phyloP scores from a whole-genome alignment of 2,113 vertebrate genomes.

The Mystacornis crossleyi region DNA sequence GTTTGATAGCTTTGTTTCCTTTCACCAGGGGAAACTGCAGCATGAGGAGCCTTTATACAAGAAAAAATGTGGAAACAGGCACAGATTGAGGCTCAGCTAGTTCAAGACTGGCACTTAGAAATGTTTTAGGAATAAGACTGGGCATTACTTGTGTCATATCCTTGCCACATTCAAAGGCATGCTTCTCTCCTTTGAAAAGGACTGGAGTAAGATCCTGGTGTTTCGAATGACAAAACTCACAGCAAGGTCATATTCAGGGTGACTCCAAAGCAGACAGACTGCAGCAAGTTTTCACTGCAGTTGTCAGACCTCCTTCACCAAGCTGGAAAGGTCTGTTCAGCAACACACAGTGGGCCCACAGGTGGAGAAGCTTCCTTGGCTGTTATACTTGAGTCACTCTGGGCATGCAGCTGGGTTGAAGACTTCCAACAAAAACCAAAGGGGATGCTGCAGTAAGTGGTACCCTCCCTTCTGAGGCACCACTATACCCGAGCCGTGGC shows the following conservation, averaged over 20 bases:
- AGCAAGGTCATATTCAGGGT: not conserved
- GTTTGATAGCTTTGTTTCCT: not conserved
- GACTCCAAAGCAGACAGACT: not conserved
- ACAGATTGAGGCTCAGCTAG: not conserved
- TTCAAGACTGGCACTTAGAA: not conserved
- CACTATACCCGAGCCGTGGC: not conserved
- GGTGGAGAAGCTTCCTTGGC: not conserved
- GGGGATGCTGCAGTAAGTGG: not conserved
- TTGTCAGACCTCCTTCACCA: not conserved
- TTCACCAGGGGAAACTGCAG: not conserved
- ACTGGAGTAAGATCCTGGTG: not conserved
- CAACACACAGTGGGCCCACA: not conserved
- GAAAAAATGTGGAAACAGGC: not conserved
- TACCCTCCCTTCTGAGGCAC: not conserved
- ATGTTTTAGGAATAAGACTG: not conserved
- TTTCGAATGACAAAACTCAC: not conserved
- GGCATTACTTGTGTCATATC: not conserved
- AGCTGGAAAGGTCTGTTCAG: not conserved
- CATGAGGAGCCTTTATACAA: not conserved
- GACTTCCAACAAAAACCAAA: not conserved
- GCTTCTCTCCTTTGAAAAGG: not conserved
- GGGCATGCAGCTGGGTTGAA: not conserved
- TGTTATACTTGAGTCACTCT: not conserved
- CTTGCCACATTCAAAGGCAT: not conserved
- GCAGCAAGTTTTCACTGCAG: not conserved